Conservation (phyloP, 92 coral and sea anemone genomes). For the Heliopora coerulea region DNA sequence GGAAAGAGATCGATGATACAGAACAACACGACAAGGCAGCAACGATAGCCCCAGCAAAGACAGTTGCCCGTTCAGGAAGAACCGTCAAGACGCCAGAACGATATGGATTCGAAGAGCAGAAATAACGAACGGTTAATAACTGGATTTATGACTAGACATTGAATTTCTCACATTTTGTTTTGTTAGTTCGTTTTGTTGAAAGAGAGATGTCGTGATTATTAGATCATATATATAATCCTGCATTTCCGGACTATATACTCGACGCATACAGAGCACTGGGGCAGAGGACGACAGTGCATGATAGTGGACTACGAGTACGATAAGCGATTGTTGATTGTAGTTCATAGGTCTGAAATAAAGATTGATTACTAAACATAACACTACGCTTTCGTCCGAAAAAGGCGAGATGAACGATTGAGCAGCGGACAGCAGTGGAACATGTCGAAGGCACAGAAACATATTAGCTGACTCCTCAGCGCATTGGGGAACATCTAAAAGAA, state of each 20-base stretch:
- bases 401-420: neutral
- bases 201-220: slow-evolving; percentile 46
- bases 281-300: too few relatives aligned
- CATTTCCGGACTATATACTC: too few relatives aligned
- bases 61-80: slow-evolving; percentile 3
- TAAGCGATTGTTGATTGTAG: too few relatives aligned
- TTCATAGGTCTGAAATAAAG: too few relatives aligned
- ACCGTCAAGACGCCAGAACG: slow-evolving; percentile 17
- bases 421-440: slow-evolving; percentile 1
- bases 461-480: slow-evolving; percentile 2
- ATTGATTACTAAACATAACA: too few relatives aligned
- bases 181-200: too few relatives aligned
- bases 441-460: slow-evolving; percentile 16
- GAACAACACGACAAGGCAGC: too few relatives aligned
- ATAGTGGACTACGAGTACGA: too few relatives aligned
- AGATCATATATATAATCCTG: slow-evolving; percentile 38
- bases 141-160: neutral
- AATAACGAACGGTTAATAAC: neutral
- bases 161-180: too few relatives aligned
- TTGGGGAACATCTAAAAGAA: slow-evolving; percentile 7
- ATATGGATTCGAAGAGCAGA: slow-evolving; percentile 24
- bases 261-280: too few relatives aligned
- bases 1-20: too few relatives aligned
- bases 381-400: slow-evolving; percentile 46
- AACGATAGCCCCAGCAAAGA: too few relatives aligned